Percentiles rank a stretch among this genome's conserved stretches.
phyloP scores from a whole-genome alignment of 2,113 vertebrate species.

The Apaloderma vittatum region DNA sequence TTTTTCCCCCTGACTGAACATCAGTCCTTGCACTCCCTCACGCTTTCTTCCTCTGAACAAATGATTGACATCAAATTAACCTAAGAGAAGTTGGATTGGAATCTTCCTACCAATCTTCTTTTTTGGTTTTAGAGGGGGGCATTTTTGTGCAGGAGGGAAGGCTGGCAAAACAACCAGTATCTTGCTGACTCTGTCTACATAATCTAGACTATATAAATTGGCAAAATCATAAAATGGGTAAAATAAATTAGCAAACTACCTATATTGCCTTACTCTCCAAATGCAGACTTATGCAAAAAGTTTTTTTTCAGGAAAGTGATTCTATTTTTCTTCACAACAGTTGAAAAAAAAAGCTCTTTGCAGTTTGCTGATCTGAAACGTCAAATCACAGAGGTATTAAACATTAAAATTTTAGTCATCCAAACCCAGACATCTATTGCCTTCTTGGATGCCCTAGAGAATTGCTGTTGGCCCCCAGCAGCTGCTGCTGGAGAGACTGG shows the following conservation, averaged over 20 bases:
- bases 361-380: background rate
- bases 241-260: background rate
- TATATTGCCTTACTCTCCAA: background rate
- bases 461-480: background rate
- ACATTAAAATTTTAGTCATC: background rate
- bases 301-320: conserved; percentile 28
- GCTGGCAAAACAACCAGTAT: conserved; percentile 8
- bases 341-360: background rate
- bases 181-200: conserved; percentile 28
- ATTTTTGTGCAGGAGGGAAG: background rate
- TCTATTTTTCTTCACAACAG: background rate
- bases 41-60: background rate
- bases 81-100: background rate
- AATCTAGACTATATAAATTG: background rate
- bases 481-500: background rate
- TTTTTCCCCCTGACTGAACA: background rate
- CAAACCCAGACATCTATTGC: background rate
- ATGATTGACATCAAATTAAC: conserved; percentile 38
- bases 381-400: background rate
- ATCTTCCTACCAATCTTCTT: background rate
- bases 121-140: background rate
- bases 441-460: background rate
- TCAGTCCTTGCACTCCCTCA: conserved; percentile 32
- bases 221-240: conserved; percentile 18
- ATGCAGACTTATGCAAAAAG: conserved; percentile 43